A percentile compares a stretch with the other conserved stretches of the same genome.
Evolutionary conservation across 2,797 vertebrate species (phyloP).

Genomic region (Manis javanica): DNA sequence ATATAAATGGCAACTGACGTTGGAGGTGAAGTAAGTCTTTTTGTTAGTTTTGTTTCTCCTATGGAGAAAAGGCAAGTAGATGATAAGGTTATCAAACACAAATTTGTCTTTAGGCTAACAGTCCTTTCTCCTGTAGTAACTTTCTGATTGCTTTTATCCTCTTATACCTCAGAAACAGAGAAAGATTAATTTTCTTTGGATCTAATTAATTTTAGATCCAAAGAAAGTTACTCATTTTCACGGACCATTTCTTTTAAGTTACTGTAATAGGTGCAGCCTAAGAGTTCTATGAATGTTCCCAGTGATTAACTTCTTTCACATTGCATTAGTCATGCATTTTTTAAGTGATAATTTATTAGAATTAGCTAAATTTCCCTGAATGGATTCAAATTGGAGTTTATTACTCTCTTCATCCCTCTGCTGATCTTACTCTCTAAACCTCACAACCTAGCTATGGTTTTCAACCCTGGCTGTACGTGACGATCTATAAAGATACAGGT

Average conservation of each 20-base stretch:
- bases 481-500: background rate
- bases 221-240: background rate
- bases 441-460: background rate
- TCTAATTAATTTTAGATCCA: background rate
- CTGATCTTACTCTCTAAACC: constrained; percentile 6
- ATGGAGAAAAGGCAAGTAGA: background rate
- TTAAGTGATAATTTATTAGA: background rate
- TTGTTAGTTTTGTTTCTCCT: background rate
- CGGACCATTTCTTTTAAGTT: background rate
- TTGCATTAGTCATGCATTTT: background rate
- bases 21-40: background rate
- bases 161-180: background rate
- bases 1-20: background rate
- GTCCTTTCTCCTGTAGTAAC: background rate
- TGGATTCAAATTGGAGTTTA: background rate
- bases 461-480: background rate
- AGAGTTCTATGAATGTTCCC: background rate
- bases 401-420: constrained; percentile 2
- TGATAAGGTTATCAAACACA: background rate
- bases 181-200: no score
- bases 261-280: background rate
- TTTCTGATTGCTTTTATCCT: constrained; percentile 12
- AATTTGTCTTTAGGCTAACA: background rate
- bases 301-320: background rate
- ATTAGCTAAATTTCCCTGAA: background rate